A percentile compares a stretch with the other conserved stretches of the same genome.
These are phyloP conservation scores for Virgularia gustaviana DNA, from an alignment of 92 coral and sea anemone species.

Conservation along the genomic window DNA sequence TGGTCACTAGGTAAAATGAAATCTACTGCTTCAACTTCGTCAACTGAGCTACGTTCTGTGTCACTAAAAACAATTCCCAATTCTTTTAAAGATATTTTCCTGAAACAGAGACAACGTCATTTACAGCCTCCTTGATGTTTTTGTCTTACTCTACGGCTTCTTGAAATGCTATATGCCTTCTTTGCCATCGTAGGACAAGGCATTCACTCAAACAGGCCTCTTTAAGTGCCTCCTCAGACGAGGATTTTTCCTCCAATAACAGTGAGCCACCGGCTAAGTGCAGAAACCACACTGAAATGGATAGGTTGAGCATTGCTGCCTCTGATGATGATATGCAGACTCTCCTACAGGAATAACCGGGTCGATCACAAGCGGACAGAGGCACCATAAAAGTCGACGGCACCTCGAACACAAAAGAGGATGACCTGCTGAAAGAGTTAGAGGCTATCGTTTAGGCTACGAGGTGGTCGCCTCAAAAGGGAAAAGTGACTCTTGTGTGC, in stretches of 20 bases:
- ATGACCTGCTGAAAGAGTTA: no score
- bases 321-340: no score
- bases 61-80: conserved; percentile 35
- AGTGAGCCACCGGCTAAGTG: no score
- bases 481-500: neutral
- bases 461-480: conserved; percentile 15
- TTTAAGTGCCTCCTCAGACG: no score
- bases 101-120: conserved; percentile 33
- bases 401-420: no score
- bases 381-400: no score
- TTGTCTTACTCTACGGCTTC: conserved; percentile 45
- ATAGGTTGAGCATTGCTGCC: no score
- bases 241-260: no score
- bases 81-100: conserved; percentile 20
- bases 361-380: no score
- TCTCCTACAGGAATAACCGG: no score
- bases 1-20: neutral
- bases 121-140: conserved; percentile 43
- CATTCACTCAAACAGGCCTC: no score
- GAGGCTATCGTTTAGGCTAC: conserved; percentile 27
- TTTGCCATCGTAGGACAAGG: conserved; percentile 42
- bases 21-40: neutral
- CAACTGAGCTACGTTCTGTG: conserved; percentile 2
- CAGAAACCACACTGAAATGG: no score
- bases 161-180: conserved; percentile 44